A percentile compares a stretch with the other conserved stretches of the same genome.
phyloP scores from a whole-genome alignment of 1,140 invertebrate genomes.

The Whitmania pigra region DNA sequence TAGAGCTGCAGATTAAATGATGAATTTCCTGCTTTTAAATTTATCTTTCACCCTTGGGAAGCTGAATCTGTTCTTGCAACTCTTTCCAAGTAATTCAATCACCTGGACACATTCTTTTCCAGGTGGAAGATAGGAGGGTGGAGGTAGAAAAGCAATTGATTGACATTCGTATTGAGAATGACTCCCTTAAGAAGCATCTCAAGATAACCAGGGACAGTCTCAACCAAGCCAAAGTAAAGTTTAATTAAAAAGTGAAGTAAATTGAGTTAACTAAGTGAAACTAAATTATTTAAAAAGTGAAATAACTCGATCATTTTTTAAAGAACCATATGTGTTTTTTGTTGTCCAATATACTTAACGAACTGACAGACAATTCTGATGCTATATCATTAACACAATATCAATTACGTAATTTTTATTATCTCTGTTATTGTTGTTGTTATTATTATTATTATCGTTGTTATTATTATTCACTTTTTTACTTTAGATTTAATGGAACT shows the following conservation, averaged over 20 bases:
- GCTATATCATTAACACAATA: too few relatives aligned
- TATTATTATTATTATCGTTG: not conserved
- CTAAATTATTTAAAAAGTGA: not conserved
- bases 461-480: too few relatives aligned
- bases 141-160: constrained; percentile 31
- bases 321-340: too few relatives aligned
- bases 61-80: too few relatives aligned
- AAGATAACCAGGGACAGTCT: constrained; percentile 6
- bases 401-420: not conserved
- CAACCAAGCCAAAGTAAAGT: constrained; percentile 9
- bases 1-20: too few relatives aligned
- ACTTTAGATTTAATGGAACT: too few relatives aligned
- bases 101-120: constrained; percentile 9
- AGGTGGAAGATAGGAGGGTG: constrained; percentile 30
- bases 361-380: too few relatives aligned
- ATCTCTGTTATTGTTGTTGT: not conserved
- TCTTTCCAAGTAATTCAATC: not conserved
- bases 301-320: not conserved
- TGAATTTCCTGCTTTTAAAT: too few relatives aligned
- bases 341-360: too few relatives aligned
- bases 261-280: not conserved
- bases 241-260: not conserved
- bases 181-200: constrained; percentile 13
- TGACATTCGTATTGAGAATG: constrained; percentile 23
- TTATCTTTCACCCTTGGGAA: too few relatives aligned